A percentile compares a stretch with the other conserved stretches of the same genome.
phyloP scores from a whole-genome alignment of 2,113 vertebrate genomes.

The Chionomys nivalis region DNA sequence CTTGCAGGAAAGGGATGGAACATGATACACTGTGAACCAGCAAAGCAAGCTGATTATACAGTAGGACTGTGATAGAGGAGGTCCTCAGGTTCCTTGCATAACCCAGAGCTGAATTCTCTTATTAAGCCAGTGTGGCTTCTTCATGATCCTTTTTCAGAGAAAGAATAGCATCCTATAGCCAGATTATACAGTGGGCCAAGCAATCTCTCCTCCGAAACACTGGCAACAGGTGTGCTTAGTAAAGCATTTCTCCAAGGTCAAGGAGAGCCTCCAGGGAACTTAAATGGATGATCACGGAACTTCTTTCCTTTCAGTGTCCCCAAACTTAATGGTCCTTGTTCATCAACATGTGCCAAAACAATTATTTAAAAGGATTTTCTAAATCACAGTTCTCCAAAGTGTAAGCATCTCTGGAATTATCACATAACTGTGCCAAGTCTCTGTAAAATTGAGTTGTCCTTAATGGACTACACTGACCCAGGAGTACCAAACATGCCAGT shows the following conservation, averaged over 20 bases:
- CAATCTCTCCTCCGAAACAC: not conserved
- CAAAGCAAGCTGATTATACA: not conserved
- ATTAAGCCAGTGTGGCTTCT: not conserved
- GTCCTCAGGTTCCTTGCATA: not conserved
- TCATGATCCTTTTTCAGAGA: not conserved
- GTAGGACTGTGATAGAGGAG: not conserved
- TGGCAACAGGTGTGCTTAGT: not conserved
- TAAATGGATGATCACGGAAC: not conserved
- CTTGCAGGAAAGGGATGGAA: not conserved
- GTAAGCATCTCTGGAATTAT: conserved; percentile 33
- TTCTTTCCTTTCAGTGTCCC: conserved; percentile 11
- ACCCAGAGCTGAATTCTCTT: not conserved
- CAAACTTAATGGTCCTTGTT: not conserved
- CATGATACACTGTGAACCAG: not conserved
- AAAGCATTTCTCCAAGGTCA: not conserved
- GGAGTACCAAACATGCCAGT: not conserved
- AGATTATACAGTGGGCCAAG: not conserved
- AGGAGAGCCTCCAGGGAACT: not conserved
- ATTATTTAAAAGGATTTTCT: conserved; percentile 71
- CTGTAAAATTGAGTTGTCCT: conserved; percentile 41
- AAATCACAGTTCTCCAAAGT: conserved; percentile 60
- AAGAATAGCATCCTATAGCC: not conserved
- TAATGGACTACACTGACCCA: not conserved
- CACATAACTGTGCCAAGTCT: not conserved
- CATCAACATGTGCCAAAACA: conserved; percentile 57